phyloP scores from a whole-genome alignment of 2,113 vertebrate genomes.

The Podiceps cristatus region DNA sequence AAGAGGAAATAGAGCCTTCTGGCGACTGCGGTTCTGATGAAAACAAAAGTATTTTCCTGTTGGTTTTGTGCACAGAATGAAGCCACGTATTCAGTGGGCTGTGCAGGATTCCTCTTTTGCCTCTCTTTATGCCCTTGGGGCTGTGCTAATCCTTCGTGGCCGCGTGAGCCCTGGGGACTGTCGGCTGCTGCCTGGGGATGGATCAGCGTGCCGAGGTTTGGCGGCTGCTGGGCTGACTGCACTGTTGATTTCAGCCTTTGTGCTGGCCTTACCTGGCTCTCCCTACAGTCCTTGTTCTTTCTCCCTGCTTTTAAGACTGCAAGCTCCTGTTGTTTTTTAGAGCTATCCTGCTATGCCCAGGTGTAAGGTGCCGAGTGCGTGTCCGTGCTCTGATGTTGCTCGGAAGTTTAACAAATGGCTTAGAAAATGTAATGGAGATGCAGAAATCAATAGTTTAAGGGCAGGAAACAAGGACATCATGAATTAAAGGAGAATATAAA shows the following conservation, averaged over 20 bases:
- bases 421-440: background rate
- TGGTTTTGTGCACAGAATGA: background rate
- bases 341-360: background rate
- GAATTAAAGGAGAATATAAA: background rate
- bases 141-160: background rate
- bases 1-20: background rate
- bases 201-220: background rate
- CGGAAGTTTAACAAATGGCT: background rate
- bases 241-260: background rate
- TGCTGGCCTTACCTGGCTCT: background rate
- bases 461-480: background rate
- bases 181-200: background rate
- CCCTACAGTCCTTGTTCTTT: background rate
- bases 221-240: background rate
- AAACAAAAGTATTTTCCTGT: background rate
- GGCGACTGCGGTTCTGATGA: background rate
- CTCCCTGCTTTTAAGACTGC: too few relatives aligned
- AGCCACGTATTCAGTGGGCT: background rate
- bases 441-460: background rate
- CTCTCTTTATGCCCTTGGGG: rapidly evolving
- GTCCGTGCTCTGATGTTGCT: background rate
- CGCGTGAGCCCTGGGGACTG: background rate
- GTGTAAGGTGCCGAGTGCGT: background rate
- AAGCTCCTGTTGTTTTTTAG: background rate
- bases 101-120: background rate